These are phyloP conservation scores for Tromatobia lineatoria DNA, from an alignment of 2,888 invertebrate genomes.

Conservation along the genomic window DNA sequence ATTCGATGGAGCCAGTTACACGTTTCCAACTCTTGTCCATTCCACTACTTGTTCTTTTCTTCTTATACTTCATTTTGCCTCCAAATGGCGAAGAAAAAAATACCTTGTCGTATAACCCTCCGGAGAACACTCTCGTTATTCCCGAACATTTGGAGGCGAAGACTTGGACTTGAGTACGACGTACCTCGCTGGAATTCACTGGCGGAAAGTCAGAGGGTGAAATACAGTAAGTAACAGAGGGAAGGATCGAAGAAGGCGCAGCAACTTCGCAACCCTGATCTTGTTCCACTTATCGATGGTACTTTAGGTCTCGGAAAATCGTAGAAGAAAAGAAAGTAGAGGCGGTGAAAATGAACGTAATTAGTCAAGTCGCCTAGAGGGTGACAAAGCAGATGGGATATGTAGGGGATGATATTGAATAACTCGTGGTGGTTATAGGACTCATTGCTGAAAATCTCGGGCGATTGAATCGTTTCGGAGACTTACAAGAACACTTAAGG, in stretches of 20 bases:
- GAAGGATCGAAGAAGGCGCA: not conserved
- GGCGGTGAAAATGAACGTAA: conserved; percentile 18
- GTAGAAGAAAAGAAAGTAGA: not conserved
- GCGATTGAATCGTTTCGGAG: not conserved
- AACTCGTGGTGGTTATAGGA: not conserved
- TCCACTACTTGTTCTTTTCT: conserved; percentile 26
- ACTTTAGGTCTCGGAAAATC: conserved; percentile 19
- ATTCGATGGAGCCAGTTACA: conserved; percentile 75
- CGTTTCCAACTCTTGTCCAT: conserved; percentile 40
- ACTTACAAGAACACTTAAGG: not conserved
- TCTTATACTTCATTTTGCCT: conserved; percentile 25
- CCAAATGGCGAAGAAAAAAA: conserved; percentile 57
- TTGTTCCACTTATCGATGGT: conserved; percentile 34
- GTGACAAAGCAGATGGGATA: not conserved
- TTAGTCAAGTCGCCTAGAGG: conserved; percentile 15
- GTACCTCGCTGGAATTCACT: not conserved
- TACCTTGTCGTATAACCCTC: conserved; percentile 73
- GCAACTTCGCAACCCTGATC: conserved; percentile 32
- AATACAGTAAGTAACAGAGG: not conserved
- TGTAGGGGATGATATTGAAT: not conserved
- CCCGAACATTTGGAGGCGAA: conserved; percentile 51
- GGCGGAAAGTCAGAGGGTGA: conserved; percentile 6
- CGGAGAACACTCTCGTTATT: conserved; percentile 73
- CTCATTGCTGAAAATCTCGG: not conserved
- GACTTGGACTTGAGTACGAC: not conserved